Evolutionary conservation across 2,797 vertebrate species (phyloP), one percentile per base, ranked within the genome.

Genomic region (Sebastes taczanowskii): DNA sequence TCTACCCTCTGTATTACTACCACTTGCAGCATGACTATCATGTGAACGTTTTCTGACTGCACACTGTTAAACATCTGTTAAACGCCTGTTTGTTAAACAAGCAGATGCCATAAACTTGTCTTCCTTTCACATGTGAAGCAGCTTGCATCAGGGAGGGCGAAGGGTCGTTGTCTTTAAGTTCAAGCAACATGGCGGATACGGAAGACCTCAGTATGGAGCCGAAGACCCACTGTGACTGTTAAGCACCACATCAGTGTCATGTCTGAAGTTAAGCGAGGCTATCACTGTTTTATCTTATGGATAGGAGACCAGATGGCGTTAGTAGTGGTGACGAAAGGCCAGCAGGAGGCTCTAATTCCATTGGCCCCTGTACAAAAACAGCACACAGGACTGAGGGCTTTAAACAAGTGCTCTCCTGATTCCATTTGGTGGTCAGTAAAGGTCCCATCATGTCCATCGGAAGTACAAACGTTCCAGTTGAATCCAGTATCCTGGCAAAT

Each of bases 271-370:
- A 77, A 85, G 77, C 9, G 23, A 86, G 75, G 74, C 85, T 75
- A 62, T 82, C 80, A 67, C 70, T 56, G 83, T 73, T 89, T 90
- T 89, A 89, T 86, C 87, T 86, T 81, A 83, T 74, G 81, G 77
- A 80, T 2, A 59, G 76, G 32, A 52, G 79, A 88, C 56, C 90
- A 93, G 89, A 92, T 89, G 88, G 88, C 86, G 83, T 91, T 68
- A 88, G 77, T 76, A 89, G 78, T 86, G 84, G 89, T 88, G 85
- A 90, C 22, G 38, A 88, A 84, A 88, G 83, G 88, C 90, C 85
- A 79, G 80, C 88, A 92, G 87, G 89, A 90, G 87, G 87, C 88
- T 88, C 85, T 88, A 86, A 89, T 83, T 88, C 85, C 67, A 70
- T 81, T 87, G 83, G 84, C 87, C 70, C 68, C 71, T 27, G 55